Base-by-base conservation (phyloP, 2,797 vertebrate species). In the Protonibea diacanthus region DNA sequence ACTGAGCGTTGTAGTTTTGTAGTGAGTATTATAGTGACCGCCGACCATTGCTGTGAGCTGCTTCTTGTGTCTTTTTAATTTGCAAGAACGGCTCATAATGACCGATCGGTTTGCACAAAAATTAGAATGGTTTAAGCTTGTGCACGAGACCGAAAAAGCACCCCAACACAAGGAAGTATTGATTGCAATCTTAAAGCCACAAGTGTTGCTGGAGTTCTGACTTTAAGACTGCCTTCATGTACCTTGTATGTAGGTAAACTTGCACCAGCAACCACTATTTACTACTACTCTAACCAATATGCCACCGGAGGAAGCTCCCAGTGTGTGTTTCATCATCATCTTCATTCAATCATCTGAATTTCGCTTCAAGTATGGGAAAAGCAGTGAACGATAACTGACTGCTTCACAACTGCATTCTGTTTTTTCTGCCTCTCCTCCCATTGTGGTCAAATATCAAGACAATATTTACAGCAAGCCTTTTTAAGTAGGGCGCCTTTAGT, bases 361-460 rank as follows among this genome's bases (percentile, higher is more conserved):
- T 55, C 42, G 21, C 69, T 67, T 9, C 2, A 57, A 71, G 48
- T n/a, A 3, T 29, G 9, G 49, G 38, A 7, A 27, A 29, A 42
- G 47, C 45, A 17, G 40, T 47, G 23, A 53, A 57, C 68, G 49
- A 55, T 66, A 66, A 82, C 60, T 11, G 21, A 21, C 1, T 8
- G 27, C 42, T 45, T 74, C 23, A 57, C 56, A 59, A 64, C 29
- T 29, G 27, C 64, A 40, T 10, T 61, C 15, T 15, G 2, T 48
- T 44, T 52, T 8, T 13, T 25, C 57, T 68, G 58, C 51, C 65
- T 38, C 68, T 78, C 67, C 65, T 73, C 63, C 47, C 42, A 51
- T 29, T 61, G 68, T 65, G 61, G 44, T 71, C 49, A 49, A 58
- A 60, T 65, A 65, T 73, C 69, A 80, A 83, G 85, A 80, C 75